Percentiles rank a stretch among this genome's conserved stretches.
Evolutionary conservation across 1,140 invertebrate species (phyloP).

Genomic region (Cataglyphis hispanica): DNA sequence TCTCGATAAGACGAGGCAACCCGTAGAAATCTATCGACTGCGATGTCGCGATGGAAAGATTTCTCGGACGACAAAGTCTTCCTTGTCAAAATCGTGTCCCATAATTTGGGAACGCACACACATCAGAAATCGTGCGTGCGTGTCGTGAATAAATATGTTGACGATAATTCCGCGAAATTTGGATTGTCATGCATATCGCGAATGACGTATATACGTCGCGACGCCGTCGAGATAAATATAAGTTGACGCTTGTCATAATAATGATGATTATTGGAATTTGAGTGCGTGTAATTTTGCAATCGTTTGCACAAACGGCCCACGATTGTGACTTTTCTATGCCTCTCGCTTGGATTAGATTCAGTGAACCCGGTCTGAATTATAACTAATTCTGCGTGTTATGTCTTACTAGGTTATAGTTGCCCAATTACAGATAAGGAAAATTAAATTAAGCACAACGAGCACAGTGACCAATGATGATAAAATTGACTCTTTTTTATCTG

Average conservation of each 20-base stretch:
- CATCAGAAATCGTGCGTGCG: background rate
- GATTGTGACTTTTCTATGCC: background rate
- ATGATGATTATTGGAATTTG: conserved; percentile 8
- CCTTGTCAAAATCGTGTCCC: background rate
- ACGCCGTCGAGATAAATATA: conserved; percentile 50
- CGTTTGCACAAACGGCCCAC: background rate
- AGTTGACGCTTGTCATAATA: conserved; percentile 29
- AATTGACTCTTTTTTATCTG: background rate
- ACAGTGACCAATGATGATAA: background rate
- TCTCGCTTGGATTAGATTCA: background rate
- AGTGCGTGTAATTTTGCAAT: background rate
- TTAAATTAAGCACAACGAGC: background rate
- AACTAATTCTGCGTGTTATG: background rate
- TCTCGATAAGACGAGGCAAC: background rate
- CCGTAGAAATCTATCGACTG: too few species aligned
- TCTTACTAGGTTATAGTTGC: background rate
- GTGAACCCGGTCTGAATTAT: too few species aligned
- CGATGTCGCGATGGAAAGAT: too few species aligned
- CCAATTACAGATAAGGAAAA: background rate
- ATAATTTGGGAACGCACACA: too few species aligned
- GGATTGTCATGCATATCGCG: background rate
- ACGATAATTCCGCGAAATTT: background rate
- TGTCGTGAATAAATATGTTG: background rate
- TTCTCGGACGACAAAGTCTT: background rate
- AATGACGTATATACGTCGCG: conserved; percentile 35